Conservation (phyloP, 2,797 vertebrate genomes). For the Echeneis naucrates region DNA sequence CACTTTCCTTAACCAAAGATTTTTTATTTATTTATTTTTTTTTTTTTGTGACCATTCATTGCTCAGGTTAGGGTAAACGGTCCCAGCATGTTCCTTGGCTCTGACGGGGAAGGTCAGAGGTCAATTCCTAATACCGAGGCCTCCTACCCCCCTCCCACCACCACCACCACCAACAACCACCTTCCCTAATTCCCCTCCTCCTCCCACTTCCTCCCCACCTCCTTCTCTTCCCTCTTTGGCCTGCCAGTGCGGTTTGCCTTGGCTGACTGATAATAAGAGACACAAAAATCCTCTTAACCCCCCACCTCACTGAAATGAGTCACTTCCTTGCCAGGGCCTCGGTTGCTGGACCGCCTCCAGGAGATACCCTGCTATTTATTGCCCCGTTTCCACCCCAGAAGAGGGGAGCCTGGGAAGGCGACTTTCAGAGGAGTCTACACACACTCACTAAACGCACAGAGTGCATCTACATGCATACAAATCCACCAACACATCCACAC, state of each 20-base stretch:
- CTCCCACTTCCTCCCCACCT: constrained; percentile 48
- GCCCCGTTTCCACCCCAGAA: constrained; percentile 83
- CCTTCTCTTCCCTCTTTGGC: constrained; percentile 63
- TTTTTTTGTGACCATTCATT: constrained; percentile 47
- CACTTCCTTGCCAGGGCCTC: constrained; percentile 83
- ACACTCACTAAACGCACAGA: constrained; percentile 31
- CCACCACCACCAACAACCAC: constrained; percentile 13
- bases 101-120: constrained; percentile 46
- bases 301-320: constrained; percentile 78
- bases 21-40: too few species aligned
- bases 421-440: constrained; percentile 52
- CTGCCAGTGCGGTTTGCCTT: constrained; percentile 88
- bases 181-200: constrained; percentile 29
- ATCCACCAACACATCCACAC: constrained; percentile 36
- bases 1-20: constrained; percentile 34
- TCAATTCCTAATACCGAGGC: too few species aligned
- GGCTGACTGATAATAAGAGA: constrained; percentile 90
- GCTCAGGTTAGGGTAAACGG: constrained; percentile 63
- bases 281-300: constrained; percentile 84
- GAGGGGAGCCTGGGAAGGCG: constrained; percentile 77
- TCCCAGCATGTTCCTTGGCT: constrained; percentile 68
- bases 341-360: constrained; percentile 84
- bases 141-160: too few species aligned
- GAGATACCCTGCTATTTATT: constrained; percentile 89
- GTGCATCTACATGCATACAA: constrained; percentile 45